Conservation (phyloP, 2,888 invertebrate species). For the Drosophila macrospina region DNA sequence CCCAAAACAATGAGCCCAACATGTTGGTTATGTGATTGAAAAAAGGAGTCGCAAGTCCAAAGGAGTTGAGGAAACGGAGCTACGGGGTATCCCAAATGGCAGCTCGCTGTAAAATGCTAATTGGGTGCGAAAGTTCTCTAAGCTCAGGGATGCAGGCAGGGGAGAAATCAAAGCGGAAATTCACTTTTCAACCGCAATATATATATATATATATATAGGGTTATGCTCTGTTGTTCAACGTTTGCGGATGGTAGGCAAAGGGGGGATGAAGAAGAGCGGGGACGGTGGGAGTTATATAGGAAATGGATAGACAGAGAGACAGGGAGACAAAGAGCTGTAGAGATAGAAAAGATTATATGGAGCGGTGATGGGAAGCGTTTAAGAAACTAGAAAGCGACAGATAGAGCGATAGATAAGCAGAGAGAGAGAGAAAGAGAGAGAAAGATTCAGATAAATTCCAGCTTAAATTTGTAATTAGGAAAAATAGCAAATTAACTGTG, state of each 20-base stretch:
- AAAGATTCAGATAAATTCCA: too few relatives aligned
- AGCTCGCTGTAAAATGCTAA: conserved; percentile 41
- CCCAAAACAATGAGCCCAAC: conserved; percentile 23
- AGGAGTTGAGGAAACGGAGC: conserved; percentile 21
- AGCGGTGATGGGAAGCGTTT: too few relatives aligned
- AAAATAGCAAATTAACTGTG: too few relatives aligned
- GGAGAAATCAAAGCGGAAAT: neutral
- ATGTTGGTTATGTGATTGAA: neutral
- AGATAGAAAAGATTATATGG: too few relatives aligned
- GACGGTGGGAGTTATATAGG: too few relatives aligned
- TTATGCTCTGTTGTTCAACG: neutral
- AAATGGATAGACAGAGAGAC: too few relatives aligned
- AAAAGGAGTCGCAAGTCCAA: conserved; percentile 11
- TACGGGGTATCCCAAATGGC: conserved; percentile 33
- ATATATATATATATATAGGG: neutral
- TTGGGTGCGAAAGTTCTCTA: conserved; percentile 41
- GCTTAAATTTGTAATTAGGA: too few relatives aligned
- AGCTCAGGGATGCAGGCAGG: neutral
- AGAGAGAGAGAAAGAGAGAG: too few relatives aligned
- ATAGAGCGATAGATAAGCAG: too few relatives aligned
- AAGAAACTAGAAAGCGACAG: too few relatives aligned
- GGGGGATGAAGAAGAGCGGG: neutral
- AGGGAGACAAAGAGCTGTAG: neutral
- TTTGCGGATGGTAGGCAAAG: neutral
- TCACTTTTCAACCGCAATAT: neutral